Percentiles rank a stretch among this genome's conserved stretches.
phyloP scores from a whole-genome alignment of 1,140 invertebrate genomes.

The Leucophenga varia region DNA sequence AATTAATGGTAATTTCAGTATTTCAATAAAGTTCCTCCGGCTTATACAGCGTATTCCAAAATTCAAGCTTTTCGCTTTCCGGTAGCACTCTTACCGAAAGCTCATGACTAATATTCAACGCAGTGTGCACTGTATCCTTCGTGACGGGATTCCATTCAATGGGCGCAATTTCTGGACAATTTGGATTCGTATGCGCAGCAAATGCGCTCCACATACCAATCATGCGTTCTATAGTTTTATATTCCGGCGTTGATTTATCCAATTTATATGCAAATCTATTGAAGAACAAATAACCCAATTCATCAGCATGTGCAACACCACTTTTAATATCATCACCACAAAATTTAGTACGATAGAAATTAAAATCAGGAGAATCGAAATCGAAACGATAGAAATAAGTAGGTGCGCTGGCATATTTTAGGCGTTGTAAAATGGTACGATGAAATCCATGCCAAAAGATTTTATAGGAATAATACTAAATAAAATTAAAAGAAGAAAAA shows the following conservation, averaged over 20 bases:
- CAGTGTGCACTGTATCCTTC: conserved; percentile 7
- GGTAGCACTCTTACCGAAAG: conserved; percentile 49
- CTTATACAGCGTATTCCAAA: conserved; percentile 54
- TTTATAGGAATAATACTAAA: conserved; percentile 46
- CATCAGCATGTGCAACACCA: conserved; percentile 64
- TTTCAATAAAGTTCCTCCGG: conserved; percentile 7
- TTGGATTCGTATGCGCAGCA: conserved; percentile 51
- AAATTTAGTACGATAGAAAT: conserved; percentile 45
- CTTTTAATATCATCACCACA: conserved; percentile 33
- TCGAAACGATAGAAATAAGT: conserved; percentile 58
- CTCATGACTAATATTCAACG: conserved; percentile 55
- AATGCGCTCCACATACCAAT: conserved; percentile 56
- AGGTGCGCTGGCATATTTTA: conserved; percentile 43
- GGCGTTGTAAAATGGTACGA: conserved; percentile 41
- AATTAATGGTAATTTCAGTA: neutral
- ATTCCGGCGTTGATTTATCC: conserved; percentile 38
- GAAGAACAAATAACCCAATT: conserved; percentile 65
- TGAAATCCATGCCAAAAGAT: conserved; percentile 56
- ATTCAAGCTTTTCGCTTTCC: conserved; percentile 50
- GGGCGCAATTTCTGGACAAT: conserved; percentile 25
- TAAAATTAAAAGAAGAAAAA: neutral
- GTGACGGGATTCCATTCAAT: conserved; percentile 37
- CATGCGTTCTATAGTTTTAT: conserved; percentile 49
- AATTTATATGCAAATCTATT: conserved; percentile 53
- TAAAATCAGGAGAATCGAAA: conserved; percentile 47